Evolutionary conservation across 1,140 invertebrate species (phyloP).

Genomic region (Zophobas morio): DNA sequence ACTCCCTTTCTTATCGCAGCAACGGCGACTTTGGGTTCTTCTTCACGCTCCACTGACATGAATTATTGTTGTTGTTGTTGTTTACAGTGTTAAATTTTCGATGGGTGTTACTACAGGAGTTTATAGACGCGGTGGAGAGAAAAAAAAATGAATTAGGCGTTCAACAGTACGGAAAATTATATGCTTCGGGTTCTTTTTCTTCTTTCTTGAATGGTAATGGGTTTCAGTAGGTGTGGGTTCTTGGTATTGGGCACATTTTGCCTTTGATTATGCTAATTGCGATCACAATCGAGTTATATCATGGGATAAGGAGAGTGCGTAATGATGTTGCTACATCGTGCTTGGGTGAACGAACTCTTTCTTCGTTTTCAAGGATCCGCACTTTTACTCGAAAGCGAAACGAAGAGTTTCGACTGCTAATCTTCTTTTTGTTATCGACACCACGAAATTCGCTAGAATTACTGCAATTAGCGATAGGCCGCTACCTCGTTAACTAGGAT

Average conservation of each 20-base stretch:
- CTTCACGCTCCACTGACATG: constrained; percentile 39
- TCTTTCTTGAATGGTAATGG: constrained; percentile 21
- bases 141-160: constrained; percentile 29
- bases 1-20: constrained; percentile 14
- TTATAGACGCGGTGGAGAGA: constrained; percentile 3
- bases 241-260: constrained; percentile 30
- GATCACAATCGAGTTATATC: constrained; percentile 31
- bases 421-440: not conserved
- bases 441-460: no score
- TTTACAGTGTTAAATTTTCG: constrained; percentile 27
- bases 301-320: constrained; percentile 27
- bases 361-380: constrained; percentile 4
- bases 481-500: no score
- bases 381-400: constrained; percentile 5
- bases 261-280: constrained; percentile 37
- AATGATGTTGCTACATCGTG: constrained; percentile 25
- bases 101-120: constrained; percentile 12
- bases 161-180: constrained; percentile 45
- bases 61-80: constrained; percentile 26
- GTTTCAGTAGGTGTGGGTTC: constrained; percentile 32
- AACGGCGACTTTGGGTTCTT: constrained; percentile 33
- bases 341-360: constrained; percentile 18
- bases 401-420: not conserved
- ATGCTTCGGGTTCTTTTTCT: constrained; percentile 1
- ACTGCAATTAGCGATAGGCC: no score